Conservation (phyloP, 1,140 invertebrate genomes). For the Eueides isabella region DNA sequence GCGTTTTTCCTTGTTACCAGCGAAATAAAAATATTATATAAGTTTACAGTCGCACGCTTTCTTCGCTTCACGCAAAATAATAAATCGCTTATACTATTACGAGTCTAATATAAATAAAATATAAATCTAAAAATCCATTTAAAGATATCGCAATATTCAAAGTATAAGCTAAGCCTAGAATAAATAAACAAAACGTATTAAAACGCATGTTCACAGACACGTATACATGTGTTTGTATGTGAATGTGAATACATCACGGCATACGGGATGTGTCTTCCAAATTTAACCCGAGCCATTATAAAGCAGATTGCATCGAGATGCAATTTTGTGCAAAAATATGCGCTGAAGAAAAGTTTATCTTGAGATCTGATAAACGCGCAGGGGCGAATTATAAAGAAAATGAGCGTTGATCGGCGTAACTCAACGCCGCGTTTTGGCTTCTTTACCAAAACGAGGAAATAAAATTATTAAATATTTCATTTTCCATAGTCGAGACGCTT, state of each 20-base stretch:
- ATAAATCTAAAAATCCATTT: conserved; percentile 10
- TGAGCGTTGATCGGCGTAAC: too few species aligned
- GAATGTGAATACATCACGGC: conserved; percentile 46
- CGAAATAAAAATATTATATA: too few species aligned
- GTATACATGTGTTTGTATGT: background rate
- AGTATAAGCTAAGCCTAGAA: conserved; percentile 25
- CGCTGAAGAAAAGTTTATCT: background rate
- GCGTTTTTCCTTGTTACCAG: too few species aligned
- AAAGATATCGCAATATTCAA: conserved; percentile 21
- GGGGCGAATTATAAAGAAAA: too few species aligned
- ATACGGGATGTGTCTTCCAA: conserved; percentile 61
- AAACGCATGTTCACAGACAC: conserved; percentile 33
- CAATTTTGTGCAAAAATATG: conserved; percentile 50
- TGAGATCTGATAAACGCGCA: too few species aligned
- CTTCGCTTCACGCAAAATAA: too few species aligned
- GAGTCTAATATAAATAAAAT: background rate
- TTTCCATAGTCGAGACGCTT: too few species aligned
- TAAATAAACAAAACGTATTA: conserved; percentile 49
- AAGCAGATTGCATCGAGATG: conserved; percentile 55
- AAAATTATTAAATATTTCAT: too few species aligned
- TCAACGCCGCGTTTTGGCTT: too few species aligned
- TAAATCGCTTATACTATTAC: background rate
- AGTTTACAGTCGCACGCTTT: too few species aligned
- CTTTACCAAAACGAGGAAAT: too few species aligned
- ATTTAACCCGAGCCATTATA: conserved; percentile 66